A percentile compares a stretch with the other conserved stretches of the same genome.
Evolutionary conservation across 2,797 vertebrate genomes (phyloP).

Genomic region (Apogon hyalosoma): DNA sequence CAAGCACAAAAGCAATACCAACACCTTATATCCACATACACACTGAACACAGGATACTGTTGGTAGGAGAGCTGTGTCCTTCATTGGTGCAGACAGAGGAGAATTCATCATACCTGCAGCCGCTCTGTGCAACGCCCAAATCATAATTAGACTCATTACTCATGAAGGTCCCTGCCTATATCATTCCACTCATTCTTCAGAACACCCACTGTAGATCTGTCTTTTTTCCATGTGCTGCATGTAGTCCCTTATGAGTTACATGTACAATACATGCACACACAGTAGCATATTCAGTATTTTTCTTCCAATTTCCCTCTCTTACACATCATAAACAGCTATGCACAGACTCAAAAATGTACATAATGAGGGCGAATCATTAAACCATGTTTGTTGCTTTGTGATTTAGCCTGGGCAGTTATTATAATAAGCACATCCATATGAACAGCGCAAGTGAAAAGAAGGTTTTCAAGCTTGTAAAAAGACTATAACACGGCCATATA

Average conservation of each 20-base stretch:
- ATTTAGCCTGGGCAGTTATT: conserved; percentile 30
- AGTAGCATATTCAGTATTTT: no score
- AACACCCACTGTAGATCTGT: conserved; percentile 19
- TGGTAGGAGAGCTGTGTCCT: conserved; percentile 59
- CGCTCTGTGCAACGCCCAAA: conserved; percentile 60
- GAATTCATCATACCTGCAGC: conserved; percentile 76
- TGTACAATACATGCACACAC: neutral
- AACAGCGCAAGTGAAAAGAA: conserved; percentile 8
- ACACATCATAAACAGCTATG: neutral
- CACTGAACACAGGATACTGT: conserved; percentile 14
- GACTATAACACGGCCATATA: conserved; percentile 66
- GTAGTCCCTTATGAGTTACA: neutral
- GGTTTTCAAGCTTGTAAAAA: conserved; percentile 58
- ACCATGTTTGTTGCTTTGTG: conserved; percentile 33
- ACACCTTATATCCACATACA: conserved; percentile 16
- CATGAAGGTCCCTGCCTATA: conserved; percentile 65
- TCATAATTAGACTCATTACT: conserved; percentile 84
- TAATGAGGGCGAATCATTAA: conserved; percentile 40
- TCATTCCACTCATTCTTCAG: conserved; percentile 67
- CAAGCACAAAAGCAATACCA: conserved; percentile 29
- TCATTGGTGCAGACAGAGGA: conserved; percentile 52
- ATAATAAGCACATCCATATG: conserved; percentile 21
- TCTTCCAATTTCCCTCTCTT: no score
- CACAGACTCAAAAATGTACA: conserved; percentile 8
- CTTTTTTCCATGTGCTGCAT: conserved; percentile 12